Conservation (phyloP, 2,797 vertebrate genomes). For the Euphonia xanthogaster region DNA sequence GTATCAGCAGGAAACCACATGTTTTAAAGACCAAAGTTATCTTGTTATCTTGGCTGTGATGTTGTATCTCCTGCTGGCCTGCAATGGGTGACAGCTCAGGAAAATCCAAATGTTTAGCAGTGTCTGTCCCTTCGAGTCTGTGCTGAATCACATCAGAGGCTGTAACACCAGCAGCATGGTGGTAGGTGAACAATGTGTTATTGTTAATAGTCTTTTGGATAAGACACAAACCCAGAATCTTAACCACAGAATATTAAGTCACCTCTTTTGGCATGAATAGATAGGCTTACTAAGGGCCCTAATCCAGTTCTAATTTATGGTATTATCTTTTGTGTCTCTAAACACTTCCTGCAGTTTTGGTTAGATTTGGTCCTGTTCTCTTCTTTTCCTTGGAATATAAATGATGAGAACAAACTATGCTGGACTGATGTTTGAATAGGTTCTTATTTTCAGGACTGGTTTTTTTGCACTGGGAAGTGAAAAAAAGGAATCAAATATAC, state of each 20-base stretch:
- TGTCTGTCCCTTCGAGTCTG: neutral
- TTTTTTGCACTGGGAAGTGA: neutral
- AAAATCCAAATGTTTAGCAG: neutral
- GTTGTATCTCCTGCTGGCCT: neutral
- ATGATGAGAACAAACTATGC: neutral
- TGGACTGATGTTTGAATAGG: neutral
- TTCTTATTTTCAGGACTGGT: constrained; percentile 1
- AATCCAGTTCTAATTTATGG: constrained; percentile 37
- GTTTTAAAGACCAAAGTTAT: neutral
- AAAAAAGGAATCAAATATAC: neutral
- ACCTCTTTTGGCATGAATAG: constrained; percentile 41
- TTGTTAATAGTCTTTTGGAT: constrained; percentile 42
- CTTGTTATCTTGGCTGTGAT: constrained; percentile 21
- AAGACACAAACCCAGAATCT: constrained; percentile 24
- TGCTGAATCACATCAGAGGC: constrained; percentile 9
- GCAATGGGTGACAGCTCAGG: neutral
- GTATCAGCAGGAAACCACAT: constrained; percentile 22
- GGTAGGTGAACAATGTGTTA: constrained; percentile 33
- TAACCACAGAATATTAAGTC: constrained; percentile 52
- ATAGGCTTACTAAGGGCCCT: constrained; percentile 27
- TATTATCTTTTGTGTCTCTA: constrained; percentile 20
- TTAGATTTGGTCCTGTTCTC: constrained; percentile 3
- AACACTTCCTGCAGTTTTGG: constrained; percentile 52
- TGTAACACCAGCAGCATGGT: neutral
- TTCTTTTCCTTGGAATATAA: neutral